Base-by-base conservation (phyloP, 1,140 invertebrate genomes). In the Agrilus planipennis region DNA sequence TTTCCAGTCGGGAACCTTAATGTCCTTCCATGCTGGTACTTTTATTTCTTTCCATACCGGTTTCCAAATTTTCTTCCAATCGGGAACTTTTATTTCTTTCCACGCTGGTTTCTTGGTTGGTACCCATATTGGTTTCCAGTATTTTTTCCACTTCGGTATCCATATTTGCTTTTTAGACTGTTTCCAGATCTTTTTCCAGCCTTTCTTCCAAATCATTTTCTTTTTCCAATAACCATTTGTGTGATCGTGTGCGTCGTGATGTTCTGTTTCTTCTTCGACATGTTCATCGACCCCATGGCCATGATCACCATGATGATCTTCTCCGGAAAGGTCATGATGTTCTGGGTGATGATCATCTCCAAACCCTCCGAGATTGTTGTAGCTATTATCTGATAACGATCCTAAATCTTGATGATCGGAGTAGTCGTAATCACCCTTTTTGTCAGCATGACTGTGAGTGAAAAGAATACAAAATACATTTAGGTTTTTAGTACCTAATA, bases 111-210 rank as follows among this genome's bases (percentile, higher is more conserved):
- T 65, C 55, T 77, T 70, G 1, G 74, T 74, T 3, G 71, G 70
- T 20, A 73, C 73, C 80, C 79, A 82, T 27, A 80, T 65, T 0
- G 80, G 75, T 49, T 76, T 76, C 55, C 69, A 72, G 15, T 74
- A 67, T 58, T 73, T 70, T 35, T 73, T 73, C 71, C 71, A 68
- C 0, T 61, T 59, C 1, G 64, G 64, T 4, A 65, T 63, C 46
- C 77, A 83, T 32, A 84, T 81, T 55, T 81, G 77, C 58, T 84
- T 83, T 42, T 80, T 71, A 2, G 69, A 73, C 4, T 72, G 67
- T 51, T 84, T 82, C 81, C 80, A 84, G 4, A 81, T 76, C 54
- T 84, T 84, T 44, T 83, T 81, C 79, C 79, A 84, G 41, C 77
- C 81, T 10, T 73, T 74, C 49, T 84, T 84, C 81, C 81, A 84